Percentiles rank a stretch among this genome's conserved stretches.
Evolutionary conservation across 2,888 invertebrate genomes (phyloP).

Genomic region (Pilophorus perplexus): DNA sequence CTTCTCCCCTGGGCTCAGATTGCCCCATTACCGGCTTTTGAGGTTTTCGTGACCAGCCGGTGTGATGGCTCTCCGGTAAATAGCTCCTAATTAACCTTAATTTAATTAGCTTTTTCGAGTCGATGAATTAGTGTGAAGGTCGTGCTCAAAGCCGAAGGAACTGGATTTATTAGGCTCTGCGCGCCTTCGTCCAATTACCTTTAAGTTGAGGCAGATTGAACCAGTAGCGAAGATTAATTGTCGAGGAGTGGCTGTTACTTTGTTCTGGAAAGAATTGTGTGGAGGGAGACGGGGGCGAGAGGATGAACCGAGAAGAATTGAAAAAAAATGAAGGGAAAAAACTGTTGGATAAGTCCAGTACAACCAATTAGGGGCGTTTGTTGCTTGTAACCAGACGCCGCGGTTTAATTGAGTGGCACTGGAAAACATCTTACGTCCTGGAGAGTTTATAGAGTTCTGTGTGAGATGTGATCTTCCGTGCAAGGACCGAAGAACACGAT

Average conservation of each 20-base stretch:
- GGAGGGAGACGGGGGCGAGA: slow-evolving; percentile 1
- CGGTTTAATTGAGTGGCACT: slow-evolving; percentile 6
- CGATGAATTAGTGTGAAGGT: too few species aligned
- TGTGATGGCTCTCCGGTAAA: neutral
- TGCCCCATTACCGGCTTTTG: neutral
- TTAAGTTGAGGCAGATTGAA: too few species aligned
- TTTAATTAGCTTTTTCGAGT: slow-evolving; percentile 3
- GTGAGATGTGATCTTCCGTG: too few species aligned
- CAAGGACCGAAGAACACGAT: too few species aligned
- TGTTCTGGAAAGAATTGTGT: neutral
- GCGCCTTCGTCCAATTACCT: too few species aligned
- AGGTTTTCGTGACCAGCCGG: neutral
- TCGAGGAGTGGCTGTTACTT: slow-evolving; percentile 2
- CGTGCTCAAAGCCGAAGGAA: too few species aligned
- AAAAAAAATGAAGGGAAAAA: too few species aligned
- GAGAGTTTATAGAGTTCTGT: too few species aligned
- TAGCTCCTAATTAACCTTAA: neutral
- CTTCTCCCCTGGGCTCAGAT: neutral
- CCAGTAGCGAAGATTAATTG: slow-evolving; percentile 8
- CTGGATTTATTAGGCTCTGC: too few species aligned
- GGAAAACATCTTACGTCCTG: too few species aligned
- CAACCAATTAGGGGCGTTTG: slow-evolving; percentile 5
- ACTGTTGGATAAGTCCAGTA: too few species aligned
- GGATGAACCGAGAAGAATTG: too few species aligned
- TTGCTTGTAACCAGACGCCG: slow-evolving; percentile 9